Evolutionary conservation across 92 coral and sea anemone genomes (phyloP).

Genomic region (Phenganax subtilis): DNA sequence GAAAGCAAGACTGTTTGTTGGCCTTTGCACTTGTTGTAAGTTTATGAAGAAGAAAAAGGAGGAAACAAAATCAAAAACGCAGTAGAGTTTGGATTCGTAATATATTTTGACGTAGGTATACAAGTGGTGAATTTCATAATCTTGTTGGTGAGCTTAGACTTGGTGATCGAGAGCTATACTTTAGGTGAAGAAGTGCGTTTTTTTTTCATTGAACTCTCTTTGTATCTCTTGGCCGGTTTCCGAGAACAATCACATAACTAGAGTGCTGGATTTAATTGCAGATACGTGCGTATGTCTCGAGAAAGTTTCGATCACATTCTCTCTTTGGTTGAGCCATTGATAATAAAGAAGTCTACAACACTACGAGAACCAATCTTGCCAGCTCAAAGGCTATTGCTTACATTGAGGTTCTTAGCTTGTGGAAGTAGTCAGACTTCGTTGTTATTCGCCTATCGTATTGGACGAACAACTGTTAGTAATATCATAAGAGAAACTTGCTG

Average conservation of each 20-base stretch:
- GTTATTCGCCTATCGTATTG: conserved; percentile 52
- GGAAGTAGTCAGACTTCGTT: conserved; percentile 51
- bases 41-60: no score
- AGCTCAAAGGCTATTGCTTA: conserved; percentile 54
- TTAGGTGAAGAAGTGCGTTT: no score
- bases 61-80: no score
- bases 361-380: conserved; percentile 52
- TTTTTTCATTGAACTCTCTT: not conserved
- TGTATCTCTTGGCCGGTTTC: not conserved
- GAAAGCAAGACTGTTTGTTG: no score
- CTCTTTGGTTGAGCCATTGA: conserved; percentile 52
- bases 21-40: no score
- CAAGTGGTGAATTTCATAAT: conserved; percentile 10
- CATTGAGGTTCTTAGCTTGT: conserved; percentile 48
- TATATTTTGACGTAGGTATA: no score
- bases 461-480: conserved; percentile 45
- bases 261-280: conserved; percentile 15
- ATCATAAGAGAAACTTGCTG: conserved; percentile 53
- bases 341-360: conserved; percentile 46
- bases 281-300: conserved; percentile 57
- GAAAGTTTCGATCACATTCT: conserved; percentile 50
- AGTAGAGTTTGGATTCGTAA: no score
- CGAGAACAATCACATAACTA: not conserved
- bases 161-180: not conserved
- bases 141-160: not conserved